Conservation (phyloP, 2,113 vertebrate genomes). For the Platichthys flesus region DNA sequence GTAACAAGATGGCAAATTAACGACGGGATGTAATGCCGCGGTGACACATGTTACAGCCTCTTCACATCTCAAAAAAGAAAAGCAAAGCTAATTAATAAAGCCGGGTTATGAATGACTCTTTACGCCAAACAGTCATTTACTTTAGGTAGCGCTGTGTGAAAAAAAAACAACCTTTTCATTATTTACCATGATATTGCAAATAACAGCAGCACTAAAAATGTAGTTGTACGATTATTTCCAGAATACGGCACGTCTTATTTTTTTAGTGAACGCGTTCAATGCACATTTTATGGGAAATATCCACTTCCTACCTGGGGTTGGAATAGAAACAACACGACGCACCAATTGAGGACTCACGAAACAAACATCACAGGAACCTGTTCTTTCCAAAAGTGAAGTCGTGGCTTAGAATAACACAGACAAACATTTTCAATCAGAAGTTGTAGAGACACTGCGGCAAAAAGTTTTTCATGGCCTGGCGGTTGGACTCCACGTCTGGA, state of each 20-base stretch:
- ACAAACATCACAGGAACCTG: background rate
- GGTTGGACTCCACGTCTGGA: background rate
- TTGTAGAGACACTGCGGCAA: background rate
- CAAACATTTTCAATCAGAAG: background rate
- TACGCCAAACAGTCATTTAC: background rate
- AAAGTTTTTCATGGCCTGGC: background rate
- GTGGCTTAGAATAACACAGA: background rate
- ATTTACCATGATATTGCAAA: background rate
- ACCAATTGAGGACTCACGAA: background rate
- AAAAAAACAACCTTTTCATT: background rate
- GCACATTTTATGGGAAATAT: background rate
- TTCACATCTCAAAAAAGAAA: background rate
- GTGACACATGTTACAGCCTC: constrained; percentile 25
- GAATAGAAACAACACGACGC: background rate
- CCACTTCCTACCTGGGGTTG: background rate
- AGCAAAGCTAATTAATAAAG: constrained; percentile 21
- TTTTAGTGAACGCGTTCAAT: background rate
- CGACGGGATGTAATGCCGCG: constrained; percentile 34
- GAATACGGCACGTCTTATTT: background rate
- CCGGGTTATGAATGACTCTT: background rate
- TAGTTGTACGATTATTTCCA: background rate
- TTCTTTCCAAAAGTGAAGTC: background rate
- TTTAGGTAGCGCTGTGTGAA: constrained; percentile 1
- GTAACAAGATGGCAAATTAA: constrained; percentile 49
- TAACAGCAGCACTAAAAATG: background rate